These are phyloP conservation scores for Hippolais icterina DNA, from an alignment of 2,113 vertebrate genomes.

Conservation along the genomic window DNA sequence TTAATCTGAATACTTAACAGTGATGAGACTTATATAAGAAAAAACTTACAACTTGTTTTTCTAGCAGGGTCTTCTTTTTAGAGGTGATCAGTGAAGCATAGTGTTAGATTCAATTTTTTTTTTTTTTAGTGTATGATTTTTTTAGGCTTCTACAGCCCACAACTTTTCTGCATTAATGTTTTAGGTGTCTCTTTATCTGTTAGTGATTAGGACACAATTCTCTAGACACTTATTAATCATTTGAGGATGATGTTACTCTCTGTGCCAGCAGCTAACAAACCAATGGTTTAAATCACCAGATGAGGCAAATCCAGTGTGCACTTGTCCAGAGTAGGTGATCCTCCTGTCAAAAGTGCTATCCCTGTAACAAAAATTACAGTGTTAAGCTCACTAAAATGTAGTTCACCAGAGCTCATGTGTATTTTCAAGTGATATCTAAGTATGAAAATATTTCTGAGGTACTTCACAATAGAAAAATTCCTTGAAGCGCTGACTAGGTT, in stretches of 20 bases:
- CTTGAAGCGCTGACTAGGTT: neutral
- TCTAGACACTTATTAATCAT: neutral
- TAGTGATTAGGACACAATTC: neutral
- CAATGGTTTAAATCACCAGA: neutral
- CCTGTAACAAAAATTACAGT: neutral
- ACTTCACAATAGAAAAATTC: neutral
- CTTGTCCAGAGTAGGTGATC: neutral
- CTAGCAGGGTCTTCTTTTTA: neutral
- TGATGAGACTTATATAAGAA: neutral
- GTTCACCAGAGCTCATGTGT: neutral
- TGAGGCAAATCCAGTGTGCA: neutral
- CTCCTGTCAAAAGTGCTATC: neutral
- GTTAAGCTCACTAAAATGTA: neutral
- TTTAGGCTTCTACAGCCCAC: neutral
- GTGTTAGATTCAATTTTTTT: neutral
- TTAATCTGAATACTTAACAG: neutral
- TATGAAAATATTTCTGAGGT: neutral
- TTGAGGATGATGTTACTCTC: neutral
- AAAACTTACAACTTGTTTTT: neutral
- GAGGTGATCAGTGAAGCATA: neutral
- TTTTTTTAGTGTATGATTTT: neutral
- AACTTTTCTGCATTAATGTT: neutral
- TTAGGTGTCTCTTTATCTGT: neutral
- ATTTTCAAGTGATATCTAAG: neutral
- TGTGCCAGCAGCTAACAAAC: neutral